phyloP scores from a whole-genome alignment of 2,888 invertebrate genomes.

The Eurytoma californica region DNA sequence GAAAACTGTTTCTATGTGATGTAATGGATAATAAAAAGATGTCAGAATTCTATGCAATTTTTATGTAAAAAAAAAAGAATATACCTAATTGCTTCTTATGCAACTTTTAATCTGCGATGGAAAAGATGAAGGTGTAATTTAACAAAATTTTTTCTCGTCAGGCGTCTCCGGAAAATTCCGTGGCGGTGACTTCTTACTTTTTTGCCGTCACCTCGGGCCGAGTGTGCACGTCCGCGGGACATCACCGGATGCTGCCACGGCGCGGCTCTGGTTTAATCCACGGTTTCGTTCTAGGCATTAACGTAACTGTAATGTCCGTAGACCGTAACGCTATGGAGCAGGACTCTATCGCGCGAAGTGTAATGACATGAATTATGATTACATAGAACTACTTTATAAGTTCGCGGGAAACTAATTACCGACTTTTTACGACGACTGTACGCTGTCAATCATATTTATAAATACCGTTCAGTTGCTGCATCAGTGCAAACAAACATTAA shows the following conservation, averaged over 20 bases:
- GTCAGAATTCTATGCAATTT: too few relatives aligned
- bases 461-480: background rate
- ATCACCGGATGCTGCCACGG: constrained; percentile 28
- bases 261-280: constrained; percentile 45
- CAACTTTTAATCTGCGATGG: too few relatives aligned
- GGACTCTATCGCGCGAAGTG: constrained; percentile 54
- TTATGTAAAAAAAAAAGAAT: too few relatives aligned
- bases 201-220: background rate
- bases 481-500: too few relatives aligned
- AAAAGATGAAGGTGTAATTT: background rate
- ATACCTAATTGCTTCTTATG: too few relatives aligned
- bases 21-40: too few relatives aligned
- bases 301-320: constrained; percentile 69
- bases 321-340: constrained; percentile 66
- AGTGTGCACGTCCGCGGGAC: constrained; percentile 18
- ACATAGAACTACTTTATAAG: constrained; percentile 33
- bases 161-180: background rate
- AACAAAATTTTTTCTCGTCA: constrained; percentile 1
- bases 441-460: background rate
- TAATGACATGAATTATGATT: constrained; percentile 50
- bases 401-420: constrained; percentile 14
- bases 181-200: background rate
- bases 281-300: constrained; percentile 64
- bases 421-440: background rate
- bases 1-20: too few relatives aligned